Conservation (phyloP, 2,797 vertebrate species). For the Sebastes trivittatus region DNA sequence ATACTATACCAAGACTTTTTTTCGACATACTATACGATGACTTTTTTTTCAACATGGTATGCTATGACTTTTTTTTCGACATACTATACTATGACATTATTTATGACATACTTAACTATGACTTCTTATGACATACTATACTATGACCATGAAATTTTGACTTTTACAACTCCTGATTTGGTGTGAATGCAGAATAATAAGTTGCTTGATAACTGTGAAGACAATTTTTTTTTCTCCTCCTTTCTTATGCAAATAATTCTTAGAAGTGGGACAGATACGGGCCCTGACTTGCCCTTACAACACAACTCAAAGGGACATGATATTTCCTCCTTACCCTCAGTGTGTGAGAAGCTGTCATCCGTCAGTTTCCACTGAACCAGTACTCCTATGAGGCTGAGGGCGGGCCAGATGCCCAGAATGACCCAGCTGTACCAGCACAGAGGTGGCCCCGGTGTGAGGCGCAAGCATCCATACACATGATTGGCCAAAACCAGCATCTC, state of each 20-base stretch:
- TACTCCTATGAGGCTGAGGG: conserved; percentile 84
- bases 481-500: conserved; percentile 85
- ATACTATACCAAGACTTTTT: too few relatives aligned
- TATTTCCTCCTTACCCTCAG: conserved; percentile 82
- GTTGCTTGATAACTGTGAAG: not conserved
- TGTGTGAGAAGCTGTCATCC: conserved; percentile 84
- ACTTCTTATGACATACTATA: too few relatives aligned
- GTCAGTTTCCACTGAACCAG: conserved; percentile 91
- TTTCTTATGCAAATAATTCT: not conserved
- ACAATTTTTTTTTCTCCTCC: not conserved
- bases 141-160: too few relatives aligned
- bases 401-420: conserved; percentile 88
- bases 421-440: conserved; percentile 94
- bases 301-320: not conserved
- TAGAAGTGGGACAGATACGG: not conserved
- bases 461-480: conserved; percentile 83
- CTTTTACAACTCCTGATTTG: not conserved
- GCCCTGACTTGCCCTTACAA: not conserved
- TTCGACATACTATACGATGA: too few relatives aligned
- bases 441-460: conserved; percentile 75
- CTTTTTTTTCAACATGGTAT: too few relatives aligned
- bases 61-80: too few relatives aligned
- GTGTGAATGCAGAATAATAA: not conserved
- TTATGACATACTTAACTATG: too few relatives aligned
- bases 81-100: too few relatives aligned